Evolutionary conservation across 2,888 invertebrate genomes (phyloP), one percentile per base, ranked within the genome.

Genomic region (Nomada ferruginata): DNA sequence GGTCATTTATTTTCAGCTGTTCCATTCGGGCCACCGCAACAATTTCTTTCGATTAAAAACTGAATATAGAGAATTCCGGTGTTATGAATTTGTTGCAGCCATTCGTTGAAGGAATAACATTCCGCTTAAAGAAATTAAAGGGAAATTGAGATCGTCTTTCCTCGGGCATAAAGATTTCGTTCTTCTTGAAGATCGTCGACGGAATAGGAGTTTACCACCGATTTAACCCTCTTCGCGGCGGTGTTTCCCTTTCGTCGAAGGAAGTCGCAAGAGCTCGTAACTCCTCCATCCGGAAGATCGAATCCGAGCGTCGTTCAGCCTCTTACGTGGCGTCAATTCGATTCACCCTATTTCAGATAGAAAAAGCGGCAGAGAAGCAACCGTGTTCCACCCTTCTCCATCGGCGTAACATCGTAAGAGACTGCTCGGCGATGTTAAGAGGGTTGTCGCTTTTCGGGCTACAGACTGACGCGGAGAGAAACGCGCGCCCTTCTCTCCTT

Each of bases 251-350:
- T 80, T 69, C 82, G 61, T 70, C 47, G 53, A 61, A 52, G 60
- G 53, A 68, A 59, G 60, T 74, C 68, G 79, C 66, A 72, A 82
- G 79, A 79, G 79, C 76, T 74, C 74, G 72, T 75, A 82, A 64
- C 44, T 80, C 70, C 78, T 87, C 77, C 87, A 88, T 82, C 82
- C 83, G 88, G 86, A 88, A 88, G 87, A 88, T 88, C 88, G 86
- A 88, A 88, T 87, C 83, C 65, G 64, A 76, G 72, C 74, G 66
- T 70, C 78, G 80, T 76, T 79, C 79, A 80, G 72, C 72, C 82
- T 82, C 74, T 82, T 75, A 76, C 84, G 71, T 50, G 84, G 88
- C 72, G 86, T 66, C 88, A 88, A 87, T 87, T 87, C 79, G 87
- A 87, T 87, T 87, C 87, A 85, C 88, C 87, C 87, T 78, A 82